These are phyloP conservation scores for Elymnias hypermnestra DNA, from an alignment of 1,140 invertebrate genomes.

Conservation along the genomic window DNA sequence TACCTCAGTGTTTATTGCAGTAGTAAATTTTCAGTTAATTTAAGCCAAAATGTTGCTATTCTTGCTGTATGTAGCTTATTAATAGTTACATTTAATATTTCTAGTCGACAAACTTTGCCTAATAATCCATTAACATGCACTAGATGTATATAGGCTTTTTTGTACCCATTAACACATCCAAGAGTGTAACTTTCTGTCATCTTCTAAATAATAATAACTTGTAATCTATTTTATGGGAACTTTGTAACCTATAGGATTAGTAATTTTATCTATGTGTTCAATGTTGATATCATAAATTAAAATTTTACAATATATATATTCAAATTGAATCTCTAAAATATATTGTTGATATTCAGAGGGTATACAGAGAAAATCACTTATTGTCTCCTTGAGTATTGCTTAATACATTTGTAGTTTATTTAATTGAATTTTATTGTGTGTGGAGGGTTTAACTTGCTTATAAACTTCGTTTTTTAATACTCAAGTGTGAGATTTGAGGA, in stretches of 20 bases:
- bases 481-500: no score
- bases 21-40: slow-evolving; percentile 7
- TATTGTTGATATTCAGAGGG: no score
- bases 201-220: no score
- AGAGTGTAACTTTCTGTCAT: no score
- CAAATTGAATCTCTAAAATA: background rate
- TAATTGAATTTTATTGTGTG: no score
- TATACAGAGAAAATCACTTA: no score
- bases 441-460: no score
- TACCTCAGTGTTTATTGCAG: no score
- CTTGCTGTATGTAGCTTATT: slow-evolving; percentile 41
- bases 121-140: background rate
- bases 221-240: background rate
- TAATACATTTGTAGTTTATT: no score
- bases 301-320: background rate
- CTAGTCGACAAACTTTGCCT: slow-evolving; percentile 2
- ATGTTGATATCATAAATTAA: slow-evolving; percentile 7
- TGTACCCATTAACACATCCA: background rate
- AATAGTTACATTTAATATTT: background rate
- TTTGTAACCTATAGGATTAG: background rate
- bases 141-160: slow-evolving; percentile 3
- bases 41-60: slow-evolving; percentile 27
- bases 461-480: no score
- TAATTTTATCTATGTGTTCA: slow-evolving; percentile 17
- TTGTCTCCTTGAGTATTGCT: no score